Conservation (phyloP, 1,140 invertebrate species). For the Parapsyche elsis region DNA sequence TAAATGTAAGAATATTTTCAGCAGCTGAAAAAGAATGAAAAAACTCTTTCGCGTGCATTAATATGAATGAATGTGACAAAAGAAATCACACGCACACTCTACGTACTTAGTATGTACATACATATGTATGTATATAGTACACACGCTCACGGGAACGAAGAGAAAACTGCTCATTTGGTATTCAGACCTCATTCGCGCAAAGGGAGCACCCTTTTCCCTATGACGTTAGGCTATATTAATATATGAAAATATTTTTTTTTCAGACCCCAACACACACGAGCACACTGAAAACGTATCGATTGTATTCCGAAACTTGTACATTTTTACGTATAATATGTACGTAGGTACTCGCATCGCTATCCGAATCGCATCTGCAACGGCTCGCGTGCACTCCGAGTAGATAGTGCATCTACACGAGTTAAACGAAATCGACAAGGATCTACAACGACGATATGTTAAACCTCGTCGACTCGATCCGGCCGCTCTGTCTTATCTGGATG, state of each 20-base stretch:
- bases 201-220: constrained; percentile 27
- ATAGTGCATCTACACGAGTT: constrained; percentile 6
- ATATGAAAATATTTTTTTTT: constrained; percentile 31
- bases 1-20: too few relatives aligned
- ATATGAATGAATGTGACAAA: constrained; percentile 21
- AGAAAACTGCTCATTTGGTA: constrained; percentile 28
- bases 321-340: background rate
- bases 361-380: constrained; percentile 3
- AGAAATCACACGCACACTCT: constrained; percentile 16
- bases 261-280: background rate
- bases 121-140: too few relatives aligned
- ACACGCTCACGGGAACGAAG: background rate
- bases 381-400: background rate
- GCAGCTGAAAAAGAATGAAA: background rate
- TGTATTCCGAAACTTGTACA: background rate
- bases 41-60: background rate
- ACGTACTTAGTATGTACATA: too few relatives aligned
- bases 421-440: background rate
- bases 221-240: constrained; percentile 29
- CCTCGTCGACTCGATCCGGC: too few relatives aligned
- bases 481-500: too few relatives aligned
- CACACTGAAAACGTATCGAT: background rate
- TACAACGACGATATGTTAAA: background rate
- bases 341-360: background rate
- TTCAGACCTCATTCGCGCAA: constrained; percentile 20